Percentiles rank a stretch among this genome's conserved stretches.
Conservation (phyloP, 2,113 vertebrate species). For the Hemichromis elongatus region DNA sequence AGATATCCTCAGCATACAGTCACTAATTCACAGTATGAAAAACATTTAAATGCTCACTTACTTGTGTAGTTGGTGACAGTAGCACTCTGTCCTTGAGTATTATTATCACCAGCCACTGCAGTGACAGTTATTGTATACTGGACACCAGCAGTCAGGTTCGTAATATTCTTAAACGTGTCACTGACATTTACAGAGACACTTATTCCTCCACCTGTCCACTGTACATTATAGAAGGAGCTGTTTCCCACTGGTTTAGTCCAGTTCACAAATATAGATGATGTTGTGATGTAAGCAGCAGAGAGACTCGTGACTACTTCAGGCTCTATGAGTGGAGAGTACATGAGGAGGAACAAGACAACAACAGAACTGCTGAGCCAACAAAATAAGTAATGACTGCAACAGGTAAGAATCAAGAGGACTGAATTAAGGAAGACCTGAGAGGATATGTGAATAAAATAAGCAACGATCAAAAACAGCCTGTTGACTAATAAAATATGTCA, state of each 20-base stretch:
- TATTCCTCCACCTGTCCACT: neutral
- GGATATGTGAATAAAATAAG: too few relatives aligned
- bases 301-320: too few relatives aligned
- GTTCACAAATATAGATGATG: neutral
- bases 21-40: accelerated
- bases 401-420: too few relatives aligned
- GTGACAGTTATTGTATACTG: neutral
- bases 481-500: too few relatives aligned
- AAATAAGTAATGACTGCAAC: too few relatives aligned
- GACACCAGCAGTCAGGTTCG: conserved; percentile 18
- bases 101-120: neutral
- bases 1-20: too few relatives aligned
- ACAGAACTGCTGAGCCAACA: too few relatives aligned
- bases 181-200: accelerated
- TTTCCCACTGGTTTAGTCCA: conserved; percentile 22
- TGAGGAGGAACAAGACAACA: too few relatives aligned
- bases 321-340: too few relatives aligned
- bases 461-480: too few relatives aligned
- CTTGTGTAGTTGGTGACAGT: neutral
- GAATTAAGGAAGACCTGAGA: too few relatives aligned
- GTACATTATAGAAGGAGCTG: conserved; percentile 7
- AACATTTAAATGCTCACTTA: neutral
- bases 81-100: neutral
- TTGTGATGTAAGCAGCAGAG: neutral
- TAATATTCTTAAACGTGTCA: neutral